Conservation (phyloP, 2,888 invertebrate genomes). For the Ceramica pisi region DNA sequence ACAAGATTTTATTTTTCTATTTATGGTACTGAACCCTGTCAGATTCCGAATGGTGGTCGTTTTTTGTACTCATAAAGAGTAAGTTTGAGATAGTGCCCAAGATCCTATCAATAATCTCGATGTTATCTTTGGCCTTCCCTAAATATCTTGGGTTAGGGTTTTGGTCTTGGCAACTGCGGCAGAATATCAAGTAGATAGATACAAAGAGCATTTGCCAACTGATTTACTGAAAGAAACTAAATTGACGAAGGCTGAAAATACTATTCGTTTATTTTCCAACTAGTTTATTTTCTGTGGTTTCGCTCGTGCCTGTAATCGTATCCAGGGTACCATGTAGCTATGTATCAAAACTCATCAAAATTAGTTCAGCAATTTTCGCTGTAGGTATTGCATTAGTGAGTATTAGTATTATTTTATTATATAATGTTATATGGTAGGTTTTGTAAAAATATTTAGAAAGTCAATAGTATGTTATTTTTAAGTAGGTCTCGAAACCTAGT, state of each 20-base stretch:
- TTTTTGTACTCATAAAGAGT: background rate
- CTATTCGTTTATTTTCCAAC: background rate
- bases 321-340: no score
- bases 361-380: no score
- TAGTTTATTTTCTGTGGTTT: no score
- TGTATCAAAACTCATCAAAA: no score
- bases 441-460: no score
- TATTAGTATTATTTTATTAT: no score
- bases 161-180: background rate
- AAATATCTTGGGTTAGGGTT: background rate
- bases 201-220: background rate
- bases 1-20: no score
- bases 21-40: no score
- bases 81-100: background rate
- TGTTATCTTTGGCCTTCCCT: background rate
- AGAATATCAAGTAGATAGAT: conserved; percentile 14
- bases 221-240: background rate
- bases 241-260: background rate
- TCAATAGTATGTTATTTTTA: background rate
- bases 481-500: background rate
- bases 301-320: no score
- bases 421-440: no score
- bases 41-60: no score
- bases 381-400: no score
- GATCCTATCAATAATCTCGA: background rate